Percentiles rank a stretch among this genome's conserved stretches.
These are phyloP conservation scores for Cheilosia impressa DNA, from an alignment of 2,888 invertebrate species.

Conservation along the genomic window DNA sequence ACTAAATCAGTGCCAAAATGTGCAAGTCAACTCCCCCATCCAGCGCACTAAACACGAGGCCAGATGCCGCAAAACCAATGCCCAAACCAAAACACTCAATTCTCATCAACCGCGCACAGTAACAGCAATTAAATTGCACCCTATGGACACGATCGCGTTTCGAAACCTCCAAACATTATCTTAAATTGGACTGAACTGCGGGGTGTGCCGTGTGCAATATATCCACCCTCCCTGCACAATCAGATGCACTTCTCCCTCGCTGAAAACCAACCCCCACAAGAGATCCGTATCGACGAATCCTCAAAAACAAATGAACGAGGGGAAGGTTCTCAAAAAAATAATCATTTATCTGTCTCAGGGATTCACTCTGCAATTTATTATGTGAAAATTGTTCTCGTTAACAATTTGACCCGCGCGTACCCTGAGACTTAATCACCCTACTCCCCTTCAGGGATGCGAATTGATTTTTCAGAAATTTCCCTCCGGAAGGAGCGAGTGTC, in stretches of 20 bases:
- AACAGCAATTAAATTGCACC: conserved; percentile 42
- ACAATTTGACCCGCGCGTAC: conserved; percentile 58
- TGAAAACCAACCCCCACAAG: conserved; percentile 29
- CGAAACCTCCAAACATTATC: conserved; percentile 33
- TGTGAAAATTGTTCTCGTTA: conserved; percentile 70
- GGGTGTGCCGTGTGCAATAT: conserved; percentile 42
- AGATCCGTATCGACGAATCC: conserved; percentile 31
- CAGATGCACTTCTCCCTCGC: conserved; percentile 36
- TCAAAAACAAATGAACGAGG: conserved; percentile 34
- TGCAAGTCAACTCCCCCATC: background rate
- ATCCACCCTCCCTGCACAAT: conserved; percentile 42
- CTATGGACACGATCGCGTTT: conserved; percentile 50
- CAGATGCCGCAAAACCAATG: conserved; percentile 30
- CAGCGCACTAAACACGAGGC: conserved; percentile 26
- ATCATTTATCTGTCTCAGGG: conserved; percentile 59
- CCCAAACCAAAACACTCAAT: conserved; percentile 35
- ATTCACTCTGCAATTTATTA: conserved; percentile 71
- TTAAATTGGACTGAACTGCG: conserved; percentile 51
- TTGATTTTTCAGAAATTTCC: conserved; percentile 52
- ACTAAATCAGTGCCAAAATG: background rate
- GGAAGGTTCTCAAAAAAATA: conserved; percentile 50
- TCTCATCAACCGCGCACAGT: conserved; percentile 30
- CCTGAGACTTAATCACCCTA: conserved; percentile 4
- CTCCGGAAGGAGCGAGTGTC: conserved; percentile 29
- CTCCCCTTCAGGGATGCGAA: conserved; percentile 43